Base-by-base conservation (phyloP, 2,888 invertebrate species). In the Ditylenchus weischeri region DNA sequence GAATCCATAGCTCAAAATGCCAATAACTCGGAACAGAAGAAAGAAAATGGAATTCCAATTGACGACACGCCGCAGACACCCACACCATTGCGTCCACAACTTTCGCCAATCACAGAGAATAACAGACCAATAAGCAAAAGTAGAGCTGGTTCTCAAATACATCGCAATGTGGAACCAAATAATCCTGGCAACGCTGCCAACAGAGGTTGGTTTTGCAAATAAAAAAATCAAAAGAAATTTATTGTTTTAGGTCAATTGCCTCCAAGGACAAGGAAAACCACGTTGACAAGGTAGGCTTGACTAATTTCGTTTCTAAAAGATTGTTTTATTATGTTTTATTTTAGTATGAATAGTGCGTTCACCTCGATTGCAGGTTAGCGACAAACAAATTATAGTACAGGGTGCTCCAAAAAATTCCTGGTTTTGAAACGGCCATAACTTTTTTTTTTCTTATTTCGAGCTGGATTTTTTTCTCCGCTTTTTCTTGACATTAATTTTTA, bases 291-390 rank as follows among this genome's bases (percentile, higher is more conserved):
- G 69, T 69, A 8, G 36, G 10, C 18, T 36, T n/a, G 11, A n/a
- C 10, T 10, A 62, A n/a, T 11, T 62, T 38, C 15, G 36, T n/a
- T n/a, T n/a, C 18, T 18, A n/a, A 58, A 58, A n/a, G 29, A 7
- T 18, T 36, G n/a, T 6, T 43, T 60, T 8, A 60, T 43, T 13
- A 57, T 15, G n/a, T 60, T 5, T 65, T 29, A 8, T 63, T 72
- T 59, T 23, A 74, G 78, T 67, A 72, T 79, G 69, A 73, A 66
- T 64, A 76, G 76, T 50, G 77, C 77, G 51, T 71, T 66, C 49
- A 64, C 71, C 0, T 69, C 72, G 51, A 75, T 75, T 65, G 69
- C 69, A 43, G 73, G 43, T 43, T 43, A 13, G 43, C 8, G 43
- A 6, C 43, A 43, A 6, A 43, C n/a, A 43, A 2, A 3, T 43